These are phyloP conservation scores for Meteorus cinctellus DNA, from an alignment of 2,888 invertebrate genomes.

Conservation along the genomic window DNA sequence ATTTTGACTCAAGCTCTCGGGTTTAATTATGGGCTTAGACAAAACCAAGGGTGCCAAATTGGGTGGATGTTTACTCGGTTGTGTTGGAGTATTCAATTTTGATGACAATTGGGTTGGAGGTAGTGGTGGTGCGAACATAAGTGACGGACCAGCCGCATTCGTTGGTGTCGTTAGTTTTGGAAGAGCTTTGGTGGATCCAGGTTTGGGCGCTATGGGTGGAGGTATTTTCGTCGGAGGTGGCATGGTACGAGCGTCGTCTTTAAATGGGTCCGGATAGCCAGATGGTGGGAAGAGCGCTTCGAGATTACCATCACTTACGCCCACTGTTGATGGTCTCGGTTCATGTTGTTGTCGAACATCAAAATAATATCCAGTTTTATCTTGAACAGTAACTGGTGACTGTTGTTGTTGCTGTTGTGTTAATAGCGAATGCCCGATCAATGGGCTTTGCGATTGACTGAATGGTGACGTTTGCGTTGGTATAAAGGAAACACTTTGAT, in stretches of 20 bases:
- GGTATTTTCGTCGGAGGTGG: slow-evolving; percentile 68
- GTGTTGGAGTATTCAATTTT: slow-evolving; percentile 59
- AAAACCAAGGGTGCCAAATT: slow-evolving; percentile 59
- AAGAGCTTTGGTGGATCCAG: slow-evolving; percentile 60
- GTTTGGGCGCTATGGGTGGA: slow-evolving; percentile 68
- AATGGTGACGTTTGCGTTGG: slow-evolving; percentile 62
- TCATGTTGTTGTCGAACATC: slow-evolving; percentile 62
- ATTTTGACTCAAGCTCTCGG: slow-evolving; percentile 70
- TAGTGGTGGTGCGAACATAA: slow-evolving; percentile 66
- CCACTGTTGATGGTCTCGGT: slow-evolving; percentile 46
- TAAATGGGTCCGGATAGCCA: slow-evolving; percentile 82
- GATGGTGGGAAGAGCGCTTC: slow-evolving; percentile 80
- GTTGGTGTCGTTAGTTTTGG: slow-evolving; percentile 65
- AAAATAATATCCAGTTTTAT: slow-evolving; percentile 65
- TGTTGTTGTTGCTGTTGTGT: slow-evolving; percentile 67
- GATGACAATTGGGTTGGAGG: slow-evolving; percentile 56
- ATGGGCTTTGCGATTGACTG: slow-evolving; percentile 66
- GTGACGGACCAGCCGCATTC: slow-evolving; percentile 59
- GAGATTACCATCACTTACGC: slow-evolving; percentile 71
- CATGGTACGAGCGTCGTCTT: slow-evolving; percentile 74
- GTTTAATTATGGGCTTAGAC: slow-evolving; percentile 68
- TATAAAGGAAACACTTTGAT: slow-evolving; percentile 60
- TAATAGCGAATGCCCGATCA: slow-evolving; percentile 65
- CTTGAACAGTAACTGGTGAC: slow-evolving; percentile 69
- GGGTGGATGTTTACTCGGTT: slow-evolving; percentile 54